Conservation (phyloP, 2,113 vertebrate species). For the Entelurus aequoreus region DNA sequence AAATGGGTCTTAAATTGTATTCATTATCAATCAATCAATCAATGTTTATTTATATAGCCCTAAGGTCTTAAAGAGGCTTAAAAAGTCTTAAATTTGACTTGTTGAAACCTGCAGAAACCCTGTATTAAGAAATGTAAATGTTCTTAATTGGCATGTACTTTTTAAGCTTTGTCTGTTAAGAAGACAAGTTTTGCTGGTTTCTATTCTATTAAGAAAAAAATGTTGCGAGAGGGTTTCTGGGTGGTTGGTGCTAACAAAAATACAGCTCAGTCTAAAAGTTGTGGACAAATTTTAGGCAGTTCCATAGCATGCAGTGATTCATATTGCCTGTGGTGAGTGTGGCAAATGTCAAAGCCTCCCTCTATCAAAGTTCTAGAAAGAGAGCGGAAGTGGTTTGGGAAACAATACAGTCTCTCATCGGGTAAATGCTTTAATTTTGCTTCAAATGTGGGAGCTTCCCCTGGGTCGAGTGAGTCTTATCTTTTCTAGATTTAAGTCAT, state of each 20-base stretch:
- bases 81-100: too few species aligned
- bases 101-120: too few species aligned
- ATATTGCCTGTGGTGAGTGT: constrained; percentile 39
- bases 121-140: too few species aligned
- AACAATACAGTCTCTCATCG: constrained; percentile 52
- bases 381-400: constrained; percentile 36
- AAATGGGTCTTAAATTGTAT: too few species aligned
- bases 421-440: constrained; percentile 25
- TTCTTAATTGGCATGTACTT: not conserved
- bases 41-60: too few species aligned
- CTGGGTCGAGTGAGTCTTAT: constrained; percentile 4
- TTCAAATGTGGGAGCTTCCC: constrained; percentile 11
- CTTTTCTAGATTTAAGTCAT: constrained; percentile 10
- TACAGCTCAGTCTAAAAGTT: not conserved
- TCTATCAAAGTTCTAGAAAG: constrained; percentile 17
- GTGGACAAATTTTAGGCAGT: constrained; percentile 17
- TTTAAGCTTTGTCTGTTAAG: not conserved
- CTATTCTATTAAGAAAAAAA: not conserved
- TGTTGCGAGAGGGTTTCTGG: not conserved
- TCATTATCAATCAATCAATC: too few species aligned
- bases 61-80: too few species aligned
- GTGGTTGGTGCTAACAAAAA: constrained; percentile 5
- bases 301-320: constrained; percentile 46
- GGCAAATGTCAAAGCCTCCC: constrained; percentile 35
- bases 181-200: not conserved